A percentile compares a stretch with the other conserved stretches of the same genome.
phyloP scores from a whole-genome alignment of 2,113 vertebrate genomes.

The Etheostoma cragini region DNA sequence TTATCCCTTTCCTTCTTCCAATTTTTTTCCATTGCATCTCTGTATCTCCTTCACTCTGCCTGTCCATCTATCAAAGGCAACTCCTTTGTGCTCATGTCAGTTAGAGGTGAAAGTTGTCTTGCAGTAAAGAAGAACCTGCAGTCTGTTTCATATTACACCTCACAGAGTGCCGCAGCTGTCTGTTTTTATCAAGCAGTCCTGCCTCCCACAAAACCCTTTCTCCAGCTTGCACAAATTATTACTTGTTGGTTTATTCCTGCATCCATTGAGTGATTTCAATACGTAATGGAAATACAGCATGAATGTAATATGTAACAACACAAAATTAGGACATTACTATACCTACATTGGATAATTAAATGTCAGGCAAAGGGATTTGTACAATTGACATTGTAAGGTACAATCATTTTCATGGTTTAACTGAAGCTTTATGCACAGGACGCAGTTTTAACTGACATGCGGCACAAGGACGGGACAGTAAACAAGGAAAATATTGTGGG shows the following conservation, averaged over 20 bases:
- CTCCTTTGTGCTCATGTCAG: conserved; percentile 69
- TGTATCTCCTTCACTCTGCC: conserved; percentile 59
- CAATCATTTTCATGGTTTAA: not conserved
- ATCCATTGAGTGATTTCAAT: conserved; percentile 1
- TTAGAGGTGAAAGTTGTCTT: conserved; percentile 71
- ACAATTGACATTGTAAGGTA: not conserved
- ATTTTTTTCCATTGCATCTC: conserved; percentile 44
- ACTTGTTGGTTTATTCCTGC: not conserved
- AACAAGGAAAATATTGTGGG: no score
- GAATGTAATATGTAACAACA: not conserved
- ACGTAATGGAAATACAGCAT: not conserved
- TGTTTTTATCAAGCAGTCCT: conserved; percentile 57
- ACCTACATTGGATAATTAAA: not conserved
- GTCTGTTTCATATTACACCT: conserved; percentile 72
- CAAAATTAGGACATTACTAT: not conserved
- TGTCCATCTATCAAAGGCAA: conserved; percentile 74
- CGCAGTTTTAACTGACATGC: no score
- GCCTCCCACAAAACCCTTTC: conserved; percentile 43
- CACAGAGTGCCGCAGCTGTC: conserved; percentile 73
- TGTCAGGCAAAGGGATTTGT: not conserved
- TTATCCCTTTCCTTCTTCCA: conserved; percentile 56
- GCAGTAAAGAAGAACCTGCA: conserved; percentile 63
- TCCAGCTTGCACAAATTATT: conserved; percentile 27
- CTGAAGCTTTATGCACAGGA: not conserved
- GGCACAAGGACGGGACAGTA: no score